These are phyloP conservation scores for Papilio xuthus DNA, from an alignment of 1,140 invertebrate species.

Conservation along the genomic window DNA sequence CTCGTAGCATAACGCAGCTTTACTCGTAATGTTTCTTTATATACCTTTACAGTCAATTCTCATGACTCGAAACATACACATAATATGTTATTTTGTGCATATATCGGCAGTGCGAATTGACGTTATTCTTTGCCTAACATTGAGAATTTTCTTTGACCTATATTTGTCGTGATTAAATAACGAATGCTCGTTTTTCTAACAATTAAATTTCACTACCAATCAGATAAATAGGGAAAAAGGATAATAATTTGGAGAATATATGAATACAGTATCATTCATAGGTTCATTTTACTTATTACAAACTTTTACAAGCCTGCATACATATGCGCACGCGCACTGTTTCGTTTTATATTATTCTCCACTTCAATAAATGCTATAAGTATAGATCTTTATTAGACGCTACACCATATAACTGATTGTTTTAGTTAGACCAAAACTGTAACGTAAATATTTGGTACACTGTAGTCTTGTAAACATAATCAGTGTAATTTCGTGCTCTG, in stretches of 20 bases:
- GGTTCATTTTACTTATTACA: not conserved
- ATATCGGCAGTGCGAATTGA: no score
- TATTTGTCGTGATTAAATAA: not conserved
- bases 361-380: not conserved
- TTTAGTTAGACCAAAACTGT: constrained; percentile 8
- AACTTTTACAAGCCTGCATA: not conserved
- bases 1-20: not conserved
- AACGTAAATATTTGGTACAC: constrained; percentile 4
- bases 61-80: not conserved
- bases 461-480: not conserved
- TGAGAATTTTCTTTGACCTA: not conserved
- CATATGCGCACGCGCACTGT: not conserved
- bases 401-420: not conserved
- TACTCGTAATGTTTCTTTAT: not conserved
- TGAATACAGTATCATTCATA: not conserved
- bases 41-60: not conserved
- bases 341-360: not conserved
- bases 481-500: not conserved
- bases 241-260: no score
- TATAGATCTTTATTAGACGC: not conserved
- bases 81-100: not conserved
- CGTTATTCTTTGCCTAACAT: not conserved
- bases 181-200: no score
- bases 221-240: no score
- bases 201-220: no score